Evolutionary conservation across 2,797 vertebrate genomes (phyloP).

Genomic region (Micromesistius poutassou): DNA sequence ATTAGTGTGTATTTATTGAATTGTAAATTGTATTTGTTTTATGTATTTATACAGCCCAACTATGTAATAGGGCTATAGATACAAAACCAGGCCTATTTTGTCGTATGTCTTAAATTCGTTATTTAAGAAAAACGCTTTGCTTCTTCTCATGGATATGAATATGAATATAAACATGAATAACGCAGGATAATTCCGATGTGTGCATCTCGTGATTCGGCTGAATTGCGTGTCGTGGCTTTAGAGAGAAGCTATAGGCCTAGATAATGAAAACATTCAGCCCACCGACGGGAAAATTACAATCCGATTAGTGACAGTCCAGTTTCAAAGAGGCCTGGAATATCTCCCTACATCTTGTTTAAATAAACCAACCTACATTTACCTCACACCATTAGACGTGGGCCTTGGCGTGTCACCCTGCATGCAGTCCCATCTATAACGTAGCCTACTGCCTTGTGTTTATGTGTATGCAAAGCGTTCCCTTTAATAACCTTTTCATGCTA

Average conservation of each 20-base stretch:
- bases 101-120: not conserved
- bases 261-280: slow-evolving; percentile 3
- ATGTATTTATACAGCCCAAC: not conserved
- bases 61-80: not conserved
- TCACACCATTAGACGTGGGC: not conserved
- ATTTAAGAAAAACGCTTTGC: not conserved
- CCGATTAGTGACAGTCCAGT: not conserved
- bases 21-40: not conserved
- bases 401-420: not conserved
- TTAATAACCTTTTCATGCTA: not conserved
- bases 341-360: not conserved
- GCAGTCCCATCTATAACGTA: not conserved
- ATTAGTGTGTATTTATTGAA: not conserved
- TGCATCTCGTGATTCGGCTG: not conserved
- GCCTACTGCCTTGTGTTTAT: not conserved
- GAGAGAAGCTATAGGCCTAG: not conserved
- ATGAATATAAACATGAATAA: not conserved
- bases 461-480: not conserved
- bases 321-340: slow-evolving; percentile 2
- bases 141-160: not conserved
- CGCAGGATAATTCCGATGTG: not conserved
- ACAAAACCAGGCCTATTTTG: not conserved
- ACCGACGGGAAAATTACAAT: not conserved
- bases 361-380: not conserved
- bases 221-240: not conserved